Evolutionary conservation across 2,113 vertebrate genomes (phyloP).

Genomic region (Marmota flaviventris): DNA sequence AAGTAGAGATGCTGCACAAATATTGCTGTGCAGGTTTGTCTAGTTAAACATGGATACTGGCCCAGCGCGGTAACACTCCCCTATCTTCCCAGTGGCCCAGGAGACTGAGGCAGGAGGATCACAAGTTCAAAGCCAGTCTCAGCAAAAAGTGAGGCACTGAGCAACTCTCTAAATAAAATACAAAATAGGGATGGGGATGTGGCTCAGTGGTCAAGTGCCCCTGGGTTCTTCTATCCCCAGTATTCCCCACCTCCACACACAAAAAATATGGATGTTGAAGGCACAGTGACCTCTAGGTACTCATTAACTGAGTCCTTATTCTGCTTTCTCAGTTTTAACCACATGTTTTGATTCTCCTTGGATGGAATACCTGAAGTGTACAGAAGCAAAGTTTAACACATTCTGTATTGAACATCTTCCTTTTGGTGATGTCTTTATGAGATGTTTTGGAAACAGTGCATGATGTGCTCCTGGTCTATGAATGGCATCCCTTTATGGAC

Average conservation of each 20-base stretch:
- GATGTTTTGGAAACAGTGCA: background rate
- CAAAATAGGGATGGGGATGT: too few relatives aligned
- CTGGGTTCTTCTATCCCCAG: too few relatives aligned
- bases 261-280: background rate
- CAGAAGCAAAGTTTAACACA: constrained; percentile 62
- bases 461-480: background rate
- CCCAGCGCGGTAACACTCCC: too few relatives aligned
- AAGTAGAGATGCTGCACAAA: constrained; percentile 59
- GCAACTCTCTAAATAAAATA: too few relatives aligned
- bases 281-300: constrained; percentile 57
- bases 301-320: constrained; percentile 76
- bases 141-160: too few relatives aligned
- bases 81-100: too few relatives aligned
- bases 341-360: constrained; percentile 57
- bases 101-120: too few relatives aligned
- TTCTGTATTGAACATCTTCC: constrained; percentile 72
- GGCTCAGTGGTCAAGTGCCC: too few relatives aligned
- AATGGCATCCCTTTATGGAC: background rate
- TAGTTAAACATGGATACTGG: background rate
- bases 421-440: constrained; percentile 68
- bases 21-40: constrained; percentile 72
- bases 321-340: constrained; percentile 64
- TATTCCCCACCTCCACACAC: too few relatives aligned
- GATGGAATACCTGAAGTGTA: constrained; percentile 58
- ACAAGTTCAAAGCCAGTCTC: too few relatives aligned